Evolutionary conservation across 2,797 vertebrate genomes (phyloP).

Genomic region (Heterohyrax brucei): DNA sequence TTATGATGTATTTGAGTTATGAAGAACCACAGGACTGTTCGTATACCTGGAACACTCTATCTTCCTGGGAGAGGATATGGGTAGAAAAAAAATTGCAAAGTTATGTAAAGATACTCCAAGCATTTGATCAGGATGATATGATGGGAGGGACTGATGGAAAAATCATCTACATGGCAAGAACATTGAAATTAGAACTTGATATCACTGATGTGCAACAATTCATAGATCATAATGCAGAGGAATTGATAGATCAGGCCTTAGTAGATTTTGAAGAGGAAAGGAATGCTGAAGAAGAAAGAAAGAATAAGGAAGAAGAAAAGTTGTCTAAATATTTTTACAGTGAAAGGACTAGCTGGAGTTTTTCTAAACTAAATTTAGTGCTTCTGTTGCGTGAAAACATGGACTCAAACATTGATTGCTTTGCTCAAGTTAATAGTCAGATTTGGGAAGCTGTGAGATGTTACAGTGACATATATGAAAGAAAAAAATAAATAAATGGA

Average conservation of each 20-base stretch:
- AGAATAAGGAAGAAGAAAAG: background rate
- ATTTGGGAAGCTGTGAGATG: background rate
- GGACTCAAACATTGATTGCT: background rate
- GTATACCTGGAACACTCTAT: background rate
- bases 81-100: background rate
- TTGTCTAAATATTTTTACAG: background rate
- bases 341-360: background rate
- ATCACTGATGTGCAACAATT: background rate
- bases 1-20: background rate
- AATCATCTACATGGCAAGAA: background rate
- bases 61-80: background rate
- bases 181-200: background rate
- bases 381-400: background rate
- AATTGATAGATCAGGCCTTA: background rate
- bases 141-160: background rate
- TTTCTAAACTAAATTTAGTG: background rate
- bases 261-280: background rate
- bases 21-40: background rate
- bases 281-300: background rate
- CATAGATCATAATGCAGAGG: background rate
- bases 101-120: background rate
- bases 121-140: background rate
- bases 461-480: background rate
- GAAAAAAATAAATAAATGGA: background rate
- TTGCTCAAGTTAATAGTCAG: background rate